These are phyloP conservation scores for Apotomis turbidana DNA, from an alignment of 2,888 invertebrate genomes.

Conservation along the genomic window DNA sequence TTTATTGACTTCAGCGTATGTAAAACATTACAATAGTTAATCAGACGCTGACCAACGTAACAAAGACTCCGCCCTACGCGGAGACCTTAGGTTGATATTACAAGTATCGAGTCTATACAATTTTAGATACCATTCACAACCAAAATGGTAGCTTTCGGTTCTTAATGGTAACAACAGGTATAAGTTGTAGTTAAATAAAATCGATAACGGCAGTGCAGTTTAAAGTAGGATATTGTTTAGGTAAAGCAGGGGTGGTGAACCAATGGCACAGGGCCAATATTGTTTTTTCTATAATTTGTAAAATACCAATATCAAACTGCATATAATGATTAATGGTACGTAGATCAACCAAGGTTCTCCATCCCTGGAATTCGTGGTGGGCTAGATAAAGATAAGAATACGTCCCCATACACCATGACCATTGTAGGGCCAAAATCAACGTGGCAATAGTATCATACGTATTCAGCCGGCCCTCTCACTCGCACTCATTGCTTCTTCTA, in stretches of 20 bases:
- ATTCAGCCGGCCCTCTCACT: too few species aligned
- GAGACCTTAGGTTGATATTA: slow-evolving; percentile 26
- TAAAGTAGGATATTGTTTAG: neutral
- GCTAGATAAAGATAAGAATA: too few species aligned
- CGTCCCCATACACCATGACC: too few species aligned
- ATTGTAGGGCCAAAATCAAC: too few species aligned
- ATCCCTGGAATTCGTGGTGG: too few species aligned
- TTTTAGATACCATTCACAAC: slow-evolving; percentile 1
- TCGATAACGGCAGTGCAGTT: slow-evolving; percentile 19
- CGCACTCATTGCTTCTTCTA: too few species aligned
- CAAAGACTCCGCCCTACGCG: slow-evolving; percentile 24
- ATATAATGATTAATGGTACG: too few species aligned
- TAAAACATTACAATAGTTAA: slow-evolving; percentile 62
- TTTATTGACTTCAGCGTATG: slow-evolving; percentile 72
- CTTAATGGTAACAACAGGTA: neutral
- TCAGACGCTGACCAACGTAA: slow-evolving; percentile 46
- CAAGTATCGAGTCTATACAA: slow-evolving; percentile 19
- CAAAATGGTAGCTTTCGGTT: slow-evolving; percentile 12
- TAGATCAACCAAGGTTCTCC: too few species aligned
- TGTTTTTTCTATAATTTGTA: too few species aligned
- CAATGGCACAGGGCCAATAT: too few species aligned
- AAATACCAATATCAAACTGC: too few species aligned
- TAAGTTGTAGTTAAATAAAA: slow-evolving; percentile 7
- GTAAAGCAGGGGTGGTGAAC: slow-evolving; percentile 20
- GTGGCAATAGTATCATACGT: too few species aligned